phyloP scores from a whole-genome alignment of 2,113 vertebrate genomes.

The Coptodon rendalli region DNA sequence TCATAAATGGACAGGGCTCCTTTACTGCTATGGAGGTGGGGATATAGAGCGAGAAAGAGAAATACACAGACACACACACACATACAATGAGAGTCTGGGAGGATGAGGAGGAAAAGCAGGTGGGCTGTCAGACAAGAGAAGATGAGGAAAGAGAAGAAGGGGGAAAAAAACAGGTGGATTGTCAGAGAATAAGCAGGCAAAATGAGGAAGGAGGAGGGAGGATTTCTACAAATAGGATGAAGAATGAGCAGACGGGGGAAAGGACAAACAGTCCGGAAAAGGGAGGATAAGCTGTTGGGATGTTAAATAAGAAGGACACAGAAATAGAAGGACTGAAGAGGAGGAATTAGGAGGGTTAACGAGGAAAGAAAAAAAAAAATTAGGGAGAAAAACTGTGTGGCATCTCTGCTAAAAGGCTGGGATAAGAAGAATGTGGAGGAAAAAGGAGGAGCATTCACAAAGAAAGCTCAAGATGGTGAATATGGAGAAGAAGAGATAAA shows the following conservation, averaged over 20 bases:
- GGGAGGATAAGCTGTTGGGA: neutral
- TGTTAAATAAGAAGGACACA: neutral
- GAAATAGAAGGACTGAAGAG: neutral
- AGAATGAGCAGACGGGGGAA: constrained; percentile 6
- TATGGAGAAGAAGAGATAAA: neutral
- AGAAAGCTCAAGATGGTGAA: neutral
- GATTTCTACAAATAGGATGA: constrained; percentile 44
- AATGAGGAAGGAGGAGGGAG: constrained; percentile 14
- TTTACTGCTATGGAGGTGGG: neutral
- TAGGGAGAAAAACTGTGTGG: neutral
- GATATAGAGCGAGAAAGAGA: neutral
- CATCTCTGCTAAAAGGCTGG: neutral
- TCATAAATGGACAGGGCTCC: constrained; percentile 21
- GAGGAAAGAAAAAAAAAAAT: neutral
- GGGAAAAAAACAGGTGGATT: neutral
- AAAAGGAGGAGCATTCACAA: neutral
- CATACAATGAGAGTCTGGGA: neutral
- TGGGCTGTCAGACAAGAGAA: neutral
- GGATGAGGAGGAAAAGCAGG: constrained; percentile 18
- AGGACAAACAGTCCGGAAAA: constrained; percentile 17
- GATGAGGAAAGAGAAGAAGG: neutral
- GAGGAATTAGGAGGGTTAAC: neutral
- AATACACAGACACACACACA: neutral
- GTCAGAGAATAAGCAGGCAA: constrained; percentile 20
- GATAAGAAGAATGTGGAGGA: neutral